Percentiles rank a stretch among this genome's conserved stretches.
Conservation (phyloP, 2,797 vertebrate genomes). For the Steatocranus sp. region DNA sequence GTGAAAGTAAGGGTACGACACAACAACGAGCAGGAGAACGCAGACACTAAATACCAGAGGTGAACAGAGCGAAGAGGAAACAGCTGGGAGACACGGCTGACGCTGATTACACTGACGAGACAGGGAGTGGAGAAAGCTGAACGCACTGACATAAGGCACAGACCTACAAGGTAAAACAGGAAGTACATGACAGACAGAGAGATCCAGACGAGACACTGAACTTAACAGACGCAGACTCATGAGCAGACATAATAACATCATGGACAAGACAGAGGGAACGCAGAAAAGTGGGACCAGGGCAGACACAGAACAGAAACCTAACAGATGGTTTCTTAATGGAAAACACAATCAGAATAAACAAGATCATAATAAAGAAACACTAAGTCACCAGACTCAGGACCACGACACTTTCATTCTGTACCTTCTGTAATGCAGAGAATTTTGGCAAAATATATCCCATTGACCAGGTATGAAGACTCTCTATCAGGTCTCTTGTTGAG, state of each 20-base stretch:
- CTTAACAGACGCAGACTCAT: background rate
- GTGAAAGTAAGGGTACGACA: background rate
- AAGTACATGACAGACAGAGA: background rate
- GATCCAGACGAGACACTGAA: background rate
- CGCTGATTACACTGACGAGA: background rate
- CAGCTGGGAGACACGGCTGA: background rate
- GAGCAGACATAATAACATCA: no score
- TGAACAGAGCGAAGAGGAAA: background rate
- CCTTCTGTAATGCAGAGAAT: background rate
- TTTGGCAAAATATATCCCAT: background rate
- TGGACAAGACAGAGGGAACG: background rate
- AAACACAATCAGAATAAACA: background rate
- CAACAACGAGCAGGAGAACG: accelerated
- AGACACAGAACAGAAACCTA: background rate
- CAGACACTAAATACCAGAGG: background rate
- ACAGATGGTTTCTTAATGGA: background rate
- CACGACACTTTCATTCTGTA: background rate
- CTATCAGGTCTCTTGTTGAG: background rate
- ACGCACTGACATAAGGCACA: accelerated
- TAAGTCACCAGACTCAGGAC: background rate
- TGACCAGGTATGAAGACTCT: background rate
- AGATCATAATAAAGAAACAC: background rate
- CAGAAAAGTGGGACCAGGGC: background rate
- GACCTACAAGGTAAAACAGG: background rate
- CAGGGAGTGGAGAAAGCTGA: background rate